Evolutionary conservation across 1,140 invertebrate species (phyloP), one percentile per base, ranked within the genome.

Genomic region (Steinernema khuongi): DNA sequence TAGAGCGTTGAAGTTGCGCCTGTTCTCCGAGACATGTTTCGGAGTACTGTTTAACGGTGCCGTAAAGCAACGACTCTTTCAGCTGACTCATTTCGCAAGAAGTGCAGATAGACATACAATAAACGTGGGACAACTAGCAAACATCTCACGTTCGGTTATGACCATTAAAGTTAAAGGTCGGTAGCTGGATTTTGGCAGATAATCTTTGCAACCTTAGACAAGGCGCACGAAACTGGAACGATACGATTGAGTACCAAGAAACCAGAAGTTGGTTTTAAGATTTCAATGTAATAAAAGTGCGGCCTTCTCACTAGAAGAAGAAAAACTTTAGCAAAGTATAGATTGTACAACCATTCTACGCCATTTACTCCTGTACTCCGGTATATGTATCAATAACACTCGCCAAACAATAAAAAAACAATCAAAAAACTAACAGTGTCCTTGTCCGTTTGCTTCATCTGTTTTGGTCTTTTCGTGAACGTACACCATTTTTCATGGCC

Each of bases 121-220:
- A 33, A 68, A 33, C 41, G 32, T 68, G 67, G 41, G 28, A 68
- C 41, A 33, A 68, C 31, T 33, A 68, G 41, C 41, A 17, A 31
- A n/a, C 30, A 67, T 33, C 32, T 33, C 18, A 31, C 4, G 26
- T 26, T 28, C 1, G 19, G 32, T 17, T 31, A 28, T 31, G 30
- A 68, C 19, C 30, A 66, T 66, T 28, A 66, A 66, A 66, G 33
- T 67, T 67, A 7, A 67, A 26, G 66, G 30, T 67, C 66, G 29
- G 66, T 29, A 22, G 18, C 18, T 28, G 29, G 41, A 22, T 68
- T 31, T 33, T 33, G 67, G 32, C 67, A 68, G 28, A 68, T 22
- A 22, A 33, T 22, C 32, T 31, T 22, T 31, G 2, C 7, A 68
- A 68, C 19, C 19, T n/a, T 17, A 22, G 4, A 22, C 32, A 68